A percentile compares a stretch with the other conserved stretches of the same genome.
phyloP scores from a whole-genome alignment of 64 coral and sea anemone genomes.

The Montipora foliosa region DNA sequence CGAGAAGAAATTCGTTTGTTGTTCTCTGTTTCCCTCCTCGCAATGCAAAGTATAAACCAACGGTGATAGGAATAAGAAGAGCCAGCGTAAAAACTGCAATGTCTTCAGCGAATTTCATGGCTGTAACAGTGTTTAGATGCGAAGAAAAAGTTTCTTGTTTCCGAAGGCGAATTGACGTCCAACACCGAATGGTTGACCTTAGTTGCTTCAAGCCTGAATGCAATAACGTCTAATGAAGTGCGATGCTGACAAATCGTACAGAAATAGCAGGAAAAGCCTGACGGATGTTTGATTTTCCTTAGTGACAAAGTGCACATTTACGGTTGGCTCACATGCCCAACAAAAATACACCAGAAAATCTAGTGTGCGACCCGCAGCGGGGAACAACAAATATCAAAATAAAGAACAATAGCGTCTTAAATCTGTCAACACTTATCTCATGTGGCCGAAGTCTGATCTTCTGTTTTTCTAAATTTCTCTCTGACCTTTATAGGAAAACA shows the following conservation, averaged over 20 bases:
- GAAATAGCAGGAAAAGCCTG: not conserved
- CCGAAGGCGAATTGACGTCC: not conserved
- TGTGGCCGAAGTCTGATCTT: not conserved
- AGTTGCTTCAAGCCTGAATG: no score
- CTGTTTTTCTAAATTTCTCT: not conserved
- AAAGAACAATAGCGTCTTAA: not conserved
- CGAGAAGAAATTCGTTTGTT: constrained; percentile 84
- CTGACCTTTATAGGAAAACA: not conserved
- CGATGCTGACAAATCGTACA: not conserved
- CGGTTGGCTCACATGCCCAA: no score
- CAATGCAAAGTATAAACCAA: constrained; percentile 72
- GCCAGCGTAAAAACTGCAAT: constrained; percentile 57
- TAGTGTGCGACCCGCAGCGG: not conserved
- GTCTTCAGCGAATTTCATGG: constrained; percentile 59
- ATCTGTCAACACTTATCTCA: not conserved
- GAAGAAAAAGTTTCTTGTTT: not conserved
- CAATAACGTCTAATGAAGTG: not conserved
- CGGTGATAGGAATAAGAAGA: constrained; percentile 63
- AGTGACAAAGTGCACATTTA: not conserved
- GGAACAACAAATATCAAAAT: not conserved
- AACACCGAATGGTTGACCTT: not conserved
- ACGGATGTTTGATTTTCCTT: not conserved
- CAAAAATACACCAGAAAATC: not conserved
- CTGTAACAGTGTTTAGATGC: not conserved
- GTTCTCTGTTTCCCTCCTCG: constrained; percentile 71